Conservation (phyloP, 2,113 vertebrate genomes). For the Talpa occidentalis region DNA sequence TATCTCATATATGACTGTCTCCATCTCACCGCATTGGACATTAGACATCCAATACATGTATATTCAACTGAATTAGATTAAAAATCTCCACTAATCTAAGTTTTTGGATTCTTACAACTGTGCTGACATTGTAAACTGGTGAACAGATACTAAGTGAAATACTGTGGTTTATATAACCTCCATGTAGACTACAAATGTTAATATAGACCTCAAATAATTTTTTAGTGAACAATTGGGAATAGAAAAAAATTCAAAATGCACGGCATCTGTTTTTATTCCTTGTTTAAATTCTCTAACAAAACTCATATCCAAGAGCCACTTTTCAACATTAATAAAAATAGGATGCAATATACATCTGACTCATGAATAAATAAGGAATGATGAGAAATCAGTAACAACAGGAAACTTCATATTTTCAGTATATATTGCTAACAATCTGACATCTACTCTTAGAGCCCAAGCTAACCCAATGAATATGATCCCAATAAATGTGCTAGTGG, state of each 20-base stretch:
- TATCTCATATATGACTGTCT: not conserved
- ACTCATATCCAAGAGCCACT: not conserved
- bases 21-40: not conserved
- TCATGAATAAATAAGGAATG: conserved; percentile 16
- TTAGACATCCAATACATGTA: not conserved
- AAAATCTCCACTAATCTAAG: not conserved
- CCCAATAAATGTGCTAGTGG: not conserved
- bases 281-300: conserved; percentile 14
- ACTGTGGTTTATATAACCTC: not conserved
- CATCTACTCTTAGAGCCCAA: not conserved
- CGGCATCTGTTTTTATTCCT: not conserved
- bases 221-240: not conserved
- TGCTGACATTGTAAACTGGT: not conserved
- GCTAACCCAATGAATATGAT: not conserved
- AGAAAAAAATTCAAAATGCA: not conserved
- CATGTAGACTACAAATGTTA: not conserved
- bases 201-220: conserved; percentile 19
- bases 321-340: conserved; percentile 2
- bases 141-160: not conserved
- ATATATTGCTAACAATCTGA: not conserved
- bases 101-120: not conserved
- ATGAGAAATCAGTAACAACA: conserved; percentile 38
- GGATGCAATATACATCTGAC: not conserved
- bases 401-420: not conserved
- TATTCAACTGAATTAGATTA: not conserved